Percentiles rank a stretch among this genome's conserved stretches.
Evolutionary conservation across 2,888 invertebrate genomes (phyloP).

Genomic region (Dysmachus trigonus): DNA sequence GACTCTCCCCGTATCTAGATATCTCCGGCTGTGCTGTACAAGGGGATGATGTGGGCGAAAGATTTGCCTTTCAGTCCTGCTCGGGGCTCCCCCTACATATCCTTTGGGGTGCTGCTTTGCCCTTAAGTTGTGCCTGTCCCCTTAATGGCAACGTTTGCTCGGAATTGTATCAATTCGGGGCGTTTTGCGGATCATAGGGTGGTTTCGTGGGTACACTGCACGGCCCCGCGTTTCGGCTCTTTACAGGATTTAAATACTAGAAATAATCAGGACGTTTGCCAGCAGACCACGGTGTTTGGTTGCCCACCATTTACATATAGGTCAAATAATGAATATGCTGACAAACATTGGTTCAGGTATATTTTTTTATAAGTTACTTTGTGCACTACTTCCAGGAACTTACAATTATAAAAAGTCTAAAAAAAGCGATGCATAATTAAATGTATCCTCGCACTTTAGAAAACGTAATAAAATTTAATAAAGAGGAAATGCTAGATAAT

Average conservation of each 20-base stretch:
- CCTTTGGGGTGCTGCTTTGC: background rate
- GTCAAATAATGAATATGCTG: background rate
- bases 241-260: background rate
- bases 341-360: background rate
- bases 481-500: background rate
- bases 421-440: background rate
- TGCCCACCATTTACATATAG: background rate
- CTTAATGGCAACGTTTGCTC: conserved; percentile 26
- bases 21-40: background rate
- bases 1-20: conserved; percentile 26
- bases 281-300: background rate
- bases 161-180: conserved; percentile 32
- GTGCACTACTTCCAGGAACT: background rate
- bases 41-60: conserved; percentile 27
- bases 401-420: background rate
- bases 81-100: background rate
- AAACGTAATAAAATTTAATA: background rate
- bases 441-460: background rate
- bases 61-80: conserved; percentile 10
- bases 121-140: conserved; percentile 31
- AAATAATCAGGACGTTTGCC: background rate
- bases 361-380: background rate
- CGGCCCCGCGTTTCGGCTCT: background rate
- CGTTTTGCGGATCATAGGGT: conserved; percentile 22
- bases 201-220: background rate